Conservation (phyloP, 2,797 vertebrate genomes). For the Meriones psammophilus region DNA sequence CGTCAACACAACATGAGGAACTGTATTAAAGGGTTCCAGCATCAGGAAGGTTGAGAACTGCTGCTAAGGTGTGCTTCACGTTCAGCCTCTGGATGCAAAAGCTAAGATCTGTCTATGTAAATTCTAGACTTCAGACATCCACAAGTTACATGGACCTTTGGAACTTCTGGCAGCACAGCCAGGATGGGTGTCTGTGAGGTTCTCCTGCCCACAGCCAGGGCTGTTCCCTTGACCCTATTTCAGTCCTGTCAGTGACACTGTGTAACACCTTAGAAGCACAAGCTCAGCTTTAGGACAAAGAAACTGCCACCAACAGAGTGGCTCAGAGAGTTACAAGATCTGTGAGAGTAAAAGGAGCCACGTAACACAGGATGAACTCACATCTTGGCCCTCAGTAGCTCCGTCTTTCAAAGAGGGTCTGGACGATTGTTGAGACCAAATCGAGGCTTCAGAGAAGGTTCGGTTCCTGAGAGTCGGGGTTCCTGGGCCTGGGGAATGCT, state of each 20-base stretch:
- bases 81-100: neutral
- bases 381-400: slow-evolving; percentile 88
- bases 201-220: too few species aligned
- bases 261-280: neutral
- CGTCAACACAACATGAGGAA: too few species aligned
- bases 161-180: accelerated
- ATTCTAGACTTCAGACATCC: neutral
- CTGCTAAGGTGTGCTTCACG: neutral
- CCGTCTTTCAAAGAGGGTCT: slow-evolving; percentile 92
- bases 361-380: slow-evolving; percentile 83
- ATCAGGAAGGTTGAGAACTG: too few species aligned
- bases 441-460: slow-evolving; percentile 93
- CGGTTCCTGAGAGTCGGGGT: slow-evolving; percentile 87
- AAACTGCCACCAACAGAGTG: neutral
- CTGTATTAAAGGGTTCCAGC: neutral
- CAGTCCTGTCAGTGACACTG: neutral
- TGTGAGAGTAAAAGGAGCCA: too few species aligned
- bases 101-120: neutral
- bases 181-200: neutral
- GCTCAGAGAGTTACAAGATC: neutral
- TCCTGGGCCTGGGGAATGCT: slow-evolving; percentile 80
- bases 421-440: slow-evolving; percentile 93
- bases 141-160: neutral
- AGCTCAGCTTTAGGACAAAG: neutral
- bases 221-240: neutral